These are phyloP conservation scores for Halcyon senegalensis DNA, from an alignment of 2,113 vertebrate genomes.

Conservation along the genomic window DNA sequence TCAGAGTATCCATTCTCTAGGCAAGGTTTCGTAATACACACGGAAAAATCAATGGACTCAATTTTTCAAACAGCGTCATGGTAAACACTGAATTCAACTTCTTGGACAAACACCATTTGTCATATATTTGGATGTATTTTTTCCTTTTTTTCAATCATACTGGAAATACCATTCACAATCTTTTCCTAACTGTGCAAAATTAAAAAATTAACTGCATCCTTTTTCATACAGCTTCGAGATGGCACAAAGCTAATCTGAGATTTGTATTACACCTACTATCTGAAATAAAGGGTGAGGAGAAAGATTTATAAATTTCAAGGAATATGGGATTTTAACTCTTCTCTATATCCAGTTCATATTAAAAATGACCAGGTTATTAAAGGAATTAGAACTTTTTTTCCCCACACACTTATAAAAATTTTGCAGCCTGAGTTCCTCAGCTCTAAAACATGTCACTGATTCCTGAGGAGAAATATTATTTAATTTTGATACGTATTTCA, in stretches of 20 bases:
- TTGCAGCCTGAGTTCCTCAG: neutral
- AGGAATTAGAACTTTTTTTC: neutral
- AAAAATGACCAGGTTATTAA: neutral
- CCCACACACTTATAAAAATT: neutral
- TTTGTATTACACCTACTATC: neutral
- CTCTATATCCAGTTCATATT: neutral
- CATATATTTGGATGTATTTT: neutral
- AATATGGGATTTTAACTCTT: neutral
- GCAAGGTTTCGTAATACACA: neutral
- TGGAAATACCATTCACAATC: neutral
- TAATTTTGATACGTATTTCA: neutral
- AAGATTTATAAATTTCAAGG: neutral
- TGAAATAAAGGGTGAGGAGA: neutral
- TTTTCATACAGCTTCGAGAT: neutral
- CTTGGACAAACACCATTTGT: neutral
- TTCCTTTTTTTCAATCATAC: neutral
- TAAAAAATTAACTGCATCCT: neutral
- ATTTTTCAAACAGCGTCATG: neutral
- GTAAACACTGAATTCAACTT: neutral
- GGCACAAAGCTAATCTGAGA: too few species aligned
- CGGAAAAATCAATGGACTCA: neutral
- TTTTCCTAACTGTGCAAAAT: neutral
- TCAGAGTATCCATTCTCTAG: neutral
- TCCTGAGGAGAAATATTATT: neutral
- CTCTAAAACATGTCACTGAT: neutral